A percentile compares a stretch with the other conserved stretches of the same genome.
Evolutionary conservation across 2,113 vertebrate species (phyloP).

Genomic region (Toxotes jaculatrix): DNA sequence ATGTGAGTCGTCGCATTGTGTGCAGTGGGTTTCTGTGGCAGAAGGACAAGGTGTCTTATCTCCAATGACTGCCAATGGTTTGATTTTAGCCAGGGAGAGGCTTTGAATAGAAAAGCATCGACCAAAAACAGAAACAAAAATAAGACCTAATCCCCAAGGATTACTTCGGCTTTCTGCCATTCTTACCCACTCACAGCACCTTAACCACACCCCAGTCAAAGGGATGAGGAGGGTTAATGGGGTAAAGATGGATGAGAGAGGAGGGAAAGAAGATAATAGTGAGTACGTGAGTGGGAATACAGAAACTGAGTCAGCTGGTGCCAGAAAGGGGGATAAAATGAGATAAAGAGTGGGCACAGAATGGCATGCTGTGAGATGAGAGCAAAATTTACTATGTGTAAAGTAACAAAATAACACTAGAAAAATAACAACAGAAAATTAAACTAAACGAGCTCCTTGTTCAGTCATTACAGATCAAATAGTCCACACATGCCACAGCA

Average conservation of each 20-base stretch:
- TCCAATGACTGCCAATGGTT: conserved; percentile 45
- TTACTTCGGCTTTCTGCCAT: conserved; percentile 78
- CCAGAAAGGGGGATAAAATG: conserved; percentile 12
- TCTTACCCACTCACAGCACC: conserved; percentile 77
- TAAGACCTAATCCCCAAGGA: conserved; percentile 78
- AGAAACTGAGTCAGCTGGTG: conserved; percentile 7
- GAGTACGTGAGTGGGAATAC: not conserved
- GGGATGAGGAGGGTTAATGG: conserved; percentile 62
- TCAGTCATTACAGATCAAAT: not conserved
- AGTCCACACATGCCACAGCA: not conserved
- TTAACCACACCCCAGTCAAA: conserved; percentile 61
- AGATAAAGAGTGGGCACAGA: not conserved
- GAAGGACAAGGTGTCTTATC: conserved; percentile 43
- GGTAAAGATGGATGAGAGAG: conserved; percentile 57
- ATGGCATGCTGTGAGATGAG: conserved; percentile 32
- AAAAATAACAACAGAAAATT: not conserved
- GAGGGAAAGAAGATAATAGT: conserved; percentile 33
- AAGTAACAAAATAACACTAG: not conserved
- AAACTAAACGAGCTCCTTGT: not conserved
- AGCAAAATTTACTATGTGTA: not conserved
- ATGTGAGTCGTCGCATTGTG: conserved; percentile 13
- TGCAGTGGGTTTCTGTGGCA: conserved; percentile 55
- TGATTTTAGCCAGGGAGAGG: conserved; percentile 70
- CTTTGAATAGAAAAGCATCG: conserved; percentile 76
- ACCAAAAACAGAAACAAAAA: conserved; percentile 73